Evolutionary conservation across 1,140 invertebrate species (phyloP).

Genomic region (Eupeodes corollae): DNA sequence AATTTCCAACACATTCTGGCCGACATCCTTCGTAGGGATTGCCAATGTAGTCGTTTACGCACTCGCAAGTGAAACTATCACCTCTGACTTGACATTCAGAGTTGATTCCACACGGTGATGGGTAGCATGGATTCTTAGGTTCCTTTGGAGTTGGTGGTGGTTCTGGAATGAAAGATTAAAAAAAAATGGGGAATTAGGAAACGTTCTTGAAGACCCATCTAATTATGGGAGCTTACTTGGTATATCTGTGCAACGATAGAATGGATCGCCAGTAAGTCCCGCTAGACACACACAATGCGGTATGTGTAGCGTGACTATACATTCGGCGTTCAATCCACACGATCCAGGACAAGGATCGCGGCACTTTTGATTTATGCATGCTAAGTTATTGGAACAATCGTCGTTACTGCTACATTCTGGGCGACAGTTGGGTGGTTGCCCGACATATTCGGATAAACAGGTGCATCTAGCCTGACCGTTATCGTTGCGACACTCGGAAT

Average conservation of each 20-base stretch:
- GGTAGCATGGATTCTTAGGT: slow-evolving; percentile 40
- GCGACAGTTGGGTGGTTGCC: slow-evolving; percentile 52
- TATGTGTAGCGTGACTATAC: slow-evolving; percentile 60
- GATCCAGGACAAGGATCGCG: slow-evolving; percentile 63
- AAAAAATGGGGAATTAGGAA: slow-evolving; percentile 14
- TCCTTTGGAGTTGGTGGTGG: slow-evolving; percentile 42
- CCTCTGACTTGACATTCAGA: slow-evolving; percentile 41
- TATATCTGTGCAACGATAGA: slow-evolving; percentile 42
- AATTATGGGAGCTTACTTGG: slow-evolving; percentile 36
- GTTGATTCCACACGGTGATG: slow-evolving; percentile 48
- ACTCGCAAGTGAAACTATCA: slow-evolving; percentile 38
- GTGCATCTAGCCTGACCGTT: slow-evolving; percentile 47
- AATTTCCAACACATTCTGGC: slow-evolving; percentile 49
- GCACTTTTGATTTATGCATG: slow-evolving; percentile 55
- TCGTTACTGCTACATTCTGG: slow-evolving; percentile 54
- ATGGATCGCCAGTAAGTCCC: slow-evolving; percentile 61
- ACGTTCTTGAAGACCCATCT: slow-evolving; percentile 48
- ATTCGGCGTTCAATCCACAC: slow-evolving; percentile 60
- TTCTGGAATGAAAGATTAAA: not conserved
- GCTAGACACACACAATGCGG: slow-evolving; percentile 57
- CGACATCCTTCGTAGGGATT: slow-evolving; percentile 46
- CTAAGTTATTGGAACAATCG: slow-evolving; percentile 49
- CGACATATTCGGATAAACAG: slow-evolving; percentile 50
- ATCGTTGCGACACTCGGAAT: slow-evolving; percentile 55
- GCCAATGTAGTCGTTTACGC: slow-evolving; percentile 43